phyloP scores from a whole-genome alignment of 2,113 vertebrate species.

The Chaenogobius annularis region DNA sequence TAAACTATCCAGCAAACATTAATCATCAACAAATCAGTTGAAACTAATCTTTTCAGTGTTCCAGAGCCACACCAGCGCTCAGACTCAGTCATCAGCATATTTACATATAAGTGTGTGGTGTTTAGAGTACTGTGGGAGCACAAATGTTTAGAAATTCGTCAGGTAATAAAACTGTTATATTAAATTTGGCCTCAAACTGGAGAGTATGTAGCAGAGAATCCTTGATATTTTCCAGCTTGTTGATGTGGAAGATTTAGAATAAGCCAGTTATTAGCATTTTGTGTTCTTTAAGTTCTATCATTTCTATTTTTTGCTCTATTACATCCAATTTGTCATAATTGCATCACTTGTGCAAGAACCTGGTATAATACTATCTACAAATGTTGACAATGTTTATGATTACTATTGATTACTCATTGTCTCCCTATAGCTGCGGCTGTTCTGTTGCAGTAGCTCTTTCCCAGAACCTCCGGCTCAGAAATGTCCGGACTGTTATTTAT shows the following conservation, averaged over 20 bases:
- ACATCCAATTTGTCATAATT: no score
- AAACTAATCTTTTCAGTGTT: constrained; percentile 64
- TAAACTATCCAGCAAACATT: background rate
- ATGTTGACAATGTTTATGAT: background rate
- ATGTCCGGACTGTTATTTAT: constrained; percentile 67
- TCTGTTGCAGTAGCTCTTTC: constrained; percentile 36
- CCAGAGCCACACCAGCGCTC: constrained; percentile 74
- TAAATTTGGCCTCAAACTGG: constrained; percentile 64
- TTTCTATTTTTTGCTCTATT: no score
- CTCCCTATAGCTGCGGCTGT: constrained; percentile 39
- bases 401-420: constrained; percentile 42
- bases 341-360: no score
- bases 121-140: constrained; percentile 30
- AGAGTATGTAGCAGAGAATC: constrained; percentile 17
- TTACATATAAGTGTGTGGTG: constrained; percentile 23
- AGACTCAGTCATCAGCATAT: constrained; percentile 73
- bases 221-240: background rate
- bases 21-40: background rate
- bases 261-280: background rate
- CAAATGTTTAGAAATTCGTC: constrained; percentile 60
- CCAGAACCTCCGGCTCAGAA: constrained; percentile 39
- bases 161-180: constrained; percentile 11
- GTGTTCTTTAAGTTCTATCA: no score
- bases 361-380: background rate
- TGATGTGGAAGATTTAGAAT: background rate